Conservation (phyloP, 1,140 invertebrate species). For the Drosophila nikananu region DNA sequence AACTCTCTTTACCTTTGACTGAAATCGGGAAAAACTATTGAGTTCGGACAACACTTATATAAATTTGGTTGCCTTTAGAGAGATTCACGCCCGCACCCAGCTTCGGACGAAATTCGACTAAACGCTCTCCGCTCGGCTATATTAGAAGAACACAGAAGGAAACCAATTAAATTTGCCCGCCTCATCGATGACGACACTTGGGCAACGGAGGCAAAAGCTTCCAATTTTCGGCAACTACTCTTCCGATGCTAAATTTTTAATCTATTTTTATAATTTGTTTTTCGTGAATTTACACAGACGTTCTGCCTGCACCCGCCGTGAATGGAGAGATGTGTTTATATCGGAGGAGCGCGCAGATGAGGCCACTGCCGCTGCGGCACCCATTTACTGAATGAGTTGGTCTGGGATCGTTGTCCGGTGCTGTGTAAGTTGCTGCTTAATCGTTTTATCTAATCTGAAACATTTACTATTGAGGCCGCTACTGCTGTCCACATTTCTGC, state of each 20-base stretch:
- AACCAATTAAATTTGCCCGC: slow-evolving; percentile 70
- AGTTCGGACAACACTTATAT: slow-evolving; percentile 11
- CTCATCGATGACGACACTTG: slow-evolving; percentile 75
- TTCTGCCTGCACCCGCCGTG: slow-evolving; percentile 24
- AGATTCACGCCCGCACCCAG: slow-evolving; percentile 69
- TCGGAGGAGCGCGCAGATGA: slow-evolving; percentile 26
- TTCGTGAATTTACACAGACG: slow-evolving; percentile 42
- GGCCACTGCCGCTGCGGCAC: slow-evolving; percentile 33
- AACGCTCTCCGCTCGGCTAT: slow-evolving; percentile 50
- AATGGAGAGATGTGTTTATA: slow-evolving; percentile 10
- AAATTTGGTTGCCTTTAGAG: slow-evolving; percentile 18
- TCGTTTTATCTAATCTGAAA: slow-evolving; percentile 73
- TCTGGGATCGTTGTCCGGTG: slow-evolving; percentile 15
- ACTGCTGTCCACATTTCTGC: slow-evolving; percentile 16
- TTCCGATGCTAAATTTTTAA: slow-evolving; percentile 53
- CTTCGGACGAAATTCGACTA: slow-evolving; percentile 68
- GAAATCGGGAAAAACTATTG: slow-evolving; percentile 1
- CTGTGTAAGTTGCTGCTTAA: slow-evolving; percentile 61
- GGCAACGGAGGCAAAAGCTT: slow-evolving; percentile 44
- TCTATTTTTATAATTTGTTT: slow-evolving; percentile 75
- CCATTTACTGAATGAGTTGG: slow-evolving; percentile 65
- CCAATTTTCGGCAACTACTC: slow-evolving; percentile 73
- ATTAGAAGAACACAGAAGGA: slow-evolving; percentile 42
- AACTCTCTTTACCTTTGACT: slow-evolving; percentile 8
- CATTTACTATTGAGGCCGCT: slow-evolving; percentile 31